Conservation (phyloP, 2,888 invertebrate genomes). For the Caenorhabditis drosophilae region DNA sequence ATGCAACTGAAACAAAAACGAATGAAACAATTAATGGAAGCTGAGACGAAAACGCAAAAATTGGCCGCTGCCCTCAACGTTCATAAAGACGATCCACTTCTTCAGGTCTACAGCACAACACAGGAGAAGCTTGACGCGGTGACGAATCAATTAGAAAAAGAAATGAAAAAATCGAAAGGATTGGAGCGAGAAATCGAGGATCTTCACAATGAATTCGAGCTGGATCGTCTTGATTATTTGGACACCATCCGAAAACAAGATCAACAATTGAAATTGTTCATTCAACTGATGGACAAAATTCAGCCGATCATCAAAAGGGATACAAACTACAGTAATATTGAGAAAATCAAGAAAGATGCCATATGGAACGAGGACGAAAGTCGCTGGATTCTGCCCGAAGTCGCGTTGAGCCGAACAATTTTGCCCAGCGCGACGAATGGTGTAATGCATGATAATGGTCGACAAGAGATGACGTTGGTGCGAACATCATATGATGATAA, state of each 20-base stretch:
- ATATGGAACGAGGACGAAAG: conserved; percentile 80
- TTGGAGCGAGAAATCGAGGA: conserved; percentile 80
- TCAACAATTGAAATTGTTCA: conserved; percentile 77
- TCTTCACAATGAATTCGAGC: conserved; percentile 82
- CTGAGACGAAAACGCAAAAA: conserved; percentile 74
- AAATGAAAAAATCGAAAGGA: conserved; percentile 73
- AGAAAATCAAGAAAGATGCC: conserved; percentile 77
- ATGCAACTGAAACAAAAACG: conserved; percentile 78
- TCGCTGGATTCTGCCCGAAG: conserved; percentile 75
- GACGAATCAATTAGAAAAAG: conserved; percentile 77
- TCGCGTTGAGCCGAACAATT: conserved; percentile 76
- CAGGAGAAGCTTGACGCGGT: conserved; percentile 81
- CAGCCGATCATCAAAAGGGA: conserved; percentile 75
- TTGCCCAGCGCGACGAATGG: conserved; percentile 75
- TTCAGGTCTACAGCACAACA: conserved; percentile 80
- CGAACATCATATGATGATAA: conserved; percentile 51
- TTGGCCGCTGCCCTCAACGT: conserved; percentile 72
- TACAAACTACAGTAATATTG: conserved; percentile 74
- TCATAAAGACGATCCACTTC: conserved; percentile 77
- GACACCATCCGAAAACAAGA: conserved; percentile 80
- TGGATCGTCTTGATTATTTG: conserved; percentile 82
- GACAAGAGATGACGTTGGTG: conserved; percentile 10
- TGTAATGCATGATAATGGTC: conserved; percentile 1
- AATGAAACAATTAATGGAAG: conserved; percentile 77
- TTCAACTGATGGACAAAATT: conserved; percentile 71